Evolutionary conservation across 2,888 invertebrate genomes (phyloP).

Genomic region (Sussaba pulchella): DNA sequence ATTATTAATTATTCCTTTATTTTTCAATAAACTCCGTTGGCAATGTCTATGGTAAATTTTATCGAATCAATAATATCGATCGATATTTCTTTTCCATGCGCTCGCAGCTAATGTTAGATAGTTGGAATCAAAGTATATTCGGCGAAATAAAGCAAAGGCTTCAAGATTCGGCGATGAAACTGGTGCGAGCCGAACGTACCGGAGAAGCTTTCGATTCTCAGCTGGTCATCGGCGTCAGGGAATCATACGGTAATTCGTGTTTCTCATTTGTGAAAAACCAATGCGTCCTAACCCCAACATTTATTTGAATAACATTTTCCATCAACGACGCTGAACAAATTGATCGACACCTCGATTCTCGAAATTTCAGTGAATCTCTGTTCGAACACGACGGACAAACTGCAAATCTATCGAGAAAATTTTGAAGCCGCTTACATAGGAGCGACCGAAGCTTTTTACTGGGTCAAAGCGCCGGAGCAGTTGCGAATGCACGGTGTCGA

Average conservation of each 20-base stretch:
- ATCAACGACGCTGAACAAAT: no score
- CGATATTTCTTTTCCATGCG: constrained; percentile 34
- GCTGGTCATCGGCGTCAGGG: constrained; percentile 98
- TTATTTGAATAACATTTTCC: neutral
- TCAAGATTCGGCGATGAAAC: constrained; percentile 98
- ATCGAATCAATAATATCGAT: neutral
- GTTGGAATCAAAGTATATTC: constrained; percentile 99
- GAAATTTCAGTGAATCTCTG: constrained; percentile 93
- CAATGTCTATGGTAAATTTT: neutral
- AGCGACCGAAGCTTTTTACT: constrained; percentile 97
- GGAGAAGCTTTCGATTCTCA: constrained; percentile 99
- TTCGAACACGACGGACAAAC: constrained; percentile 95
- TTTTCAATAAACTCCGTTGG: neutral
- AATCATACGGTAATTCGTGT: constrained; percentile 93
- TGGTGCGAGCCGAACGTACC: constrained; percentile 98
- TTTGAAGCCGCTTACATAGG: constrained; percentile 98
- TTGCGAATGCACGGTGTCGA: constrained; percentile 96
- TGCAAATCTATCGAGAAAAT: constrained; percentile 97
- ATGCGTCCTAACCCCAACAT: no score
- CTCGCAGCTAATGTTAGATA: constrained; percentile 96
- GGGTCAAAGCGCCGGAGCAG: constrained; percentile 95
- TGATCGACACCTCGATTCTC: constrained; percentile 20
- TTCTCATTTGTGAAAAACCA: neutral
- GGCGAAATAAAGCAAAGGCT: constrained; percentile 96
- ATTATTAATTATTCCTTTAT: neutral